Conservation (phyloP, 2,113 vertebrate genomes). For the Setophaga kirtlandii region DNA sequence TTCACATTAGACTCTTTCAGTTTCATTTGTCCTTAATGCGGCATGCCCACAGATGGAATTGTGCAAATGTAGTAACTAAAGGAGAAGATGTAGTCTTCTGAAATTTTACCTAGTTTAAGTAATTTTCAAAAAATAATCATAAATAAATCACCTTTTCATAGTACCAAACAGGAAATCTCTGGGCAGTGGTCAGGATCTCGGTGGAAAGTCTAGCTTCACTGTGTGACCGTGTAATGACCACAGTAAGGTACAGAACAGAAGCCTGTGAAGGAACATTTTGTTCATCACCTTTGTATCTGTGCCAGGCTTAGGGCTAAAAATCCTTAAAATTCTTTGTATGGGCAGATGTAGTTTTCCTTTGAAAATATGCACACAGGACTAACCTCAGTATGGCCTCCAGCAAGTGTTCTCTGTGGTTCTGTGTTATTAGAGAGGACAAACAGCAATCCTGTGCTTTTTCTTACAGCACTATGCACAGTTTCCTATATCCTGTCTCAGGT, state of each 20-base stretch:
- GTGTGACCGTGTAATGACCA: not conserved
- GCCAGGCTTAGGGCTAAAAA: not conserved
- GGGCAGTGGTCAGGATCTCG: constrained; percentile 31
- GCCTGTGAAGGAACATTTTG: not conserved
- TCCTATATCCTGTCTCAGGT: not conserved
- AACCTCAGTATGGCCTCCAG: not conserved
- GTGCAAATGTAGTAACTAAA: not conserved
- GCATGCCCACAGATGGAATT: not conserved
- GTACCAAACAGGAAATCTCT: constrained; percentile 44
- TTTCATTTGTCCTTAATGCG: constrained; percentile 9
- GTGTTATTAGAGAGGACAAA: not conserved
- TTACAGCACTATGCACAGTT: not conserved
- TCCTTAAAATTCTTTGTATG: not conserved
- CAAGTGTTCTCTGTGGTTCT: not conserved
- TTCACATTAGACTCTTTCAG: constrained; percentile 6
- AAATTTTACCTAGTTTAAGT: not conserved
- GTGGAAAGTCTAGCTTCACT: constrained; percentile 44
- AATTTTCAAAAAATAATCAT: not conserved
- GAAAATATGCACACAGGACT: not conserved
- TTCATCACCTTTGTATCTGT: not conserved
- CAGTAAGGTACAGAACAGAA: not conserved
- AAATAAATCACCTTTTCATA: constrained; percentile 40
- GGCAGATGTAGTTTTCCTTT: not conserved
- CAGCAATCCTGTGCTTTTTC: not conserved
- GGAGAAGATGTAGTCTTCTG: not conserved